These are phyloP conservation scores for Brotula barbata DNA, from an alignment of 2,797 vertebrate species.

Conservation along the genomic window DNA sequence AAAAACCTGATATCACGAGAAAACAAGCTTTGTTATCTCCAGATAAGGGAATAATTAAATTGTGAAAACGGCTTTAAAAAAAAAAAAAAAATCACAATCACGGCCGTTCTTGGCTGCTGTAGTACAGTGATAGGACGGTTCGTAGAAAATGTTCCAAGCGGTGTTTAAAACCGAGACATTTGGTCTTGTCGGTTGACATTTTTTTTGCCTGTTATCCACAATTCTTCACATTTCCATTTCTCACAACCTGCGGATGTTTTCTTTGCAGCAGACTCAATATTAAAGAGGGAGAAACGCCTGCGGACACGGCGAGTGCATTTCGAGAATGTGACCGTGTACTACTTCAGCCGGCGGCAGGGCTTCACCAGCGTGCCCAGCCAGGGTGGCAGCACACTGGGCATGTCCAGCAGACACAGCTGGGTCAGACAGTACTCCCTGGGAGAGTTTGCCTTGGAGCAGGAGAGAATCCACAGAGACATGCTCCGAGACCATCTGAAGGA, in stretches of 20 bases:
- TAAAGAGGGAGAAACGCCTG: slow-evolving; percentile 96
- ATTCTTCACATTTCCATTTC: neutral
- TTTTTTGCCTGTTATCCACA: neutral
- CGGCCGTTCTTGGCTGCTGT: too few relatives aligned
- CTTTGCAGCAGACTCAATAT: slow-evolving; percentile 89
- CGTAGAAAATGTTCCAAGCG: too few relatives aligned
- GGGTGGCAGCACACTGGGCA: slow-evolving; percentile 97
- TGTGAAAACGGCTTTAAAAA: too few relatives aligned
- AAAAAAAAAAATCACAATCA: too few relatives aligned
- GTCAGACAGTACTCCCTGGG: slow-evolving; percentile 94
- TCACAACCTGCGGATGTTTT: slow-evolving; percentile 1
- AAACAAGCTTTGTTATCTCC: too few relatives aligned
- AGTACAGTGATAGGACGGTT: too few relatives aligned
- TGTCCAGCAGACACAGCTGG: slow-evolving; percentile 95
- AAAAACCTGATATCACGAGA: too few relatives aligned
- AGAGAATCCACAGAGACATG: slow-evolving; percentile 94
- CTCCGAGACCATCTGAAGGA: slow-evolving; percentile 94
- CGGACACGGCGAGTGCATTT: slow-evolving; percentile 94
- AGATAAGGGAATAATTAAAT: too few relatives aligned
- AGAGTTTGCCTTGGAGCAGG: slow-evolving; percentile 95
- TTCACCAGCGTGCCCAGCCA: slow-evolving; percentile 99
- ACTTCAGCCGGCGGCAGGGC: slow-evolving; percentile 95
- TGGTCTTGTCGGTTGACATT: too few relatives aligned
- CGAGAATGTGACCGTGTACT: slow-evolving; percentile 97
- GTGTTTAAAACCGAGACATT: too few relatives aligned